Evolutionary conservation across 2,113 vertebrate genomes (phyloP), one percentile per base, ranked within the genome.

Genomic region (Onychostoma macrolepis): DNA sequence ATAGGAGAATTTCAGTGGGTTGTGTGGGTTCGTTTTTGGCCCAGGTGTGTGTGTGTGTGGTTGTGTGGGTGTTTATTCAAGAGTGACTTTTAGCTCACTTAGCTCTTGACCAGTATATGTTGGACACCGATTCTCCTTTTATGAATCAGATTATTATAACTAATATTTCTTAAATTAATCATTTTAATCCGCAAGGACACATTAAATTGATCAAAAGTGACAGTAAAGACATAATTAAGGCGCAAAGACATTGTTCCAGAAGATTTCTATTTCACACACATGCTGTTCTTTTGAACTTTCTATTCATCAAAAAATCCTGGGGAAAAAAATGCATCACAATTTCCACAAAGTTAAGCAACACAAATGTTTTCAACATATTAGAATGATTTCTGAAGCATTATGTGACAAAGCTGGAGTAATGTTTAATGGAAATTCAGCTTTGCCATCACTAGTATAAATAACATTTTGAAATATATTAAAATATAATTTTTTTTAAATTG

Each of bases 1-100:
- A 69, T 38, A 71, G 58, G 81, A 87, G 58, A 36, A 17, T 80
- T 61, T 69, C 38, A 78, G 10, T 72, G 65, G 61, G 71, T 43
- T 83, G 79, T 76, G 80, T 65, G 15, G 19, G 21, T 69, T 80
- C 0, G 2, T 56, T 58, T 77, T 56, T 43, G 48, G 30, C n/a
- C 15, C 12, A 24, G 1, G 56, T 45, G 61, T 74, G 28, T 48
- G 33, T 74, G 6, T 63, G 36, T 33, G 36, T 81, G n/a, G 24
- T 45, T 4, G 7, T 58, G 33, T 38, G 69, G 19, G 19, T 71
- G 6, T 4, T 9, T 71, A 38, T 72, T 3, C 0, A 58, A n/a
- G 4, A 58, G 56, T 80, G 12, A 11, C 6, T 78, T 4, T 53
- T 53, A 30, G 76, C 4, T 56, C 48, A n/a, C 8, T 61, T 61